phyloP scores from a whole-genome alignment of 2,888 invertebrate genomes.

The Coelopa pilipes region DNA sequence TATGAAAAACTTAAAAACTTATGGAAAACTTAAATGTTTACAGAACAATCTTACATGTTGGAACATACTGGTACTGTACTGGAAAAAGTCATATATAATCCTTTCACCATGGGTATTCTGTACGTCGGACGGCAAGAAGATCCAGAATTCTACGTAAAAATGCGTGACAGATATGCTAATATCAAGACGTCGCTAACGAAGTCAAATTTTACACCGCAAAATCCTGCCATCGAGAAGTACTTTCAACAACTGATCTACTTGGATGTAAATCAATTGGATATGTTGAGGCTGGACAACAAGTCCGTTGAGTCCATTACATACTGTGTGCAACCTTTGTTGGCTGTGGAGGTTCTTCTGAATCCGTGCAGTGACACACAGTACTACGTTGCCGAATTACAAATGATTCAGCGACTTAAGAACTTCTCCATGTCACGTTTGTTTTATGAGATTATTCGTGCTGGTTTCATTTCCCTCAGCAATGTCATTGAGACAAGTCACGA shows the following conservation, averaged over 20 bases:
- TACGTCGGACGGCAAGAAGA: conserved; percentile 86
- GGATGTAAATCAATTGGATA: conserved; percentile 60
- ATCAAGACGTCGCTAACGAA: conserved; percentile 60
- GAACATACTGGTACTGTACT: conserved; percentile 78
- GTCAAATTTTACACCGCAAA: conserved; percentile 56
- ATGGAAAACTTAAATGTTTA: neutral
- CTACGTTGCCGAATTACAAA: conserved; percentile 82
- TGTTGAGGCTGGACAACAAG: conserved; percentile 69
- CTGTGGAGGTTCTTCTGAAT: conserved; percentile 85
- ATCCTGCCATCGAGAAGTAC: conserved; percentile 56
- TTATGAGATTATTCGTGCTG: conserved; percentile 89
- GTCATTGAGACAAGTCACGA: conserved; percentile 85
- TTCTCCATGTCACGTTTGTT: conserved; percentile 84
- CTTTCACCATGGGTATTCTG: conserved; percentile 84
- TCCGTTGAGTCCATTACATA: conserved; percentile 75
- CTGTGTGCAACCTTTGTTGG: conserved; percentile 82
- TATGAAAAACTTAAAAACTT: too few species aligned
- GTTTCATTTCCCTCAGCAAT: conserved; percentile 89
- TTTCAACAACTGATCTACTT: conserved; percentile 62
- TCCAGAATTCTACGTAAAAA: conserved; percentile 73
- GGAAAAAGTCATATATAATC: conserved; percentile 75
- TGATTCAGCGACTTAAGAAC: conserved; percentile 86
- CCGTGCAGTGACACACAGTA: conserved; percentile 85
- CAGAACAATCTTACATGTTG: conserved; percentile 71
- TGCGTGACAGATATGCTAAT: conserved; percentile 77